Evolutionary conservation across 2,888 invertebrate species (phyloP).

Genomic region (Lochmaea capreae): DNA sequence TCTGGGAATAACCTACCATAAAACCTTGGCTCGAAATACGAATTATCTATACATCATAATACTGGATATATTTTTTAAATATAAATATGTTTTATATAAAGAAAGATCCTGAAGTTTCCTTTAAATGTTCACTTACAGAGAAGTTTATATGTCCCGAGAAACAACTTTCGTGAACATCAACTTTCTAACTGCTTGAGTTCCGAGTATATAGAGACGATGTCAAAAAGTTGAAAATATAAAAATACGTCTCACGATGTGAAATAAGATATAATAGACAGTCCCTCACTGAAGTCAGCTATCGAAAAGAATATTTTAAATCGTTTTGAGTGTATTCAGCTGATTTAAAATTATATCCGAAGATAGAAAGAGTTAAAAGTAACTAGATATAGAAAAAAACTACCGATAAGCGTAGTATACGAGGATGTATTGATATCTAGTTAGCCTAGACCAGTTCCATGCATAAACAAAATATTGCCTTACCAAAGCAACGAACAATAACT

Average conservation of each 20-base stretch:
- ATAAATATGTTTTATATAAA: neutral
- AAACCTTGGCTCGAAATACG: neutral
- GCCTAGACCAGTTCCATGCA: too few species aligned
- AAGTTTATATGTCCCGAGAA: constrained; percentile 6
- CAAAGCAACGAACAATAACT: too few species aligned
- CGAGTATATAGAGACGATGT: neutral
- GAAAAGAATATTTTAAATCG: neutral
- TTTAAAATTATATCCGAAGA: neutral
- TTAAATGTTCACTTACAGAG: neutral
- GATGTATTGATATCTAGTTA: too few species aligned
- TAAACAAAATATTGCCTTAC: too few species aligned
- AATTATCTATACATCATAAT: neutral
- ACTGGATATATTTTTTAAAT: neutral
- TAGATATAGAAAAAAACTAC: too few species aligned
- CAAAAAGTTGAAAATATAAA: neutral
- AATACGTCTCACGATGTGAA: neutral
- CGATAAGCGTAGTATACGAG: too few species aligned
- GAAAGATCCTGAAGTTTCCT: neutral
- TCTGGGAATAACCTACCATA: too few species aligned
- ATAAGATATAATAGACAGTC: neutral
- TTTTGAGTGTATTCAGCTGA: neutral
- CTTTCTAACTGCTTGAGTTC: neutral
- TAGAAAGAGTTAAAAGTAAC: too few species aligned
- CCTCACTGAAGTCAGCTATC: neutral
- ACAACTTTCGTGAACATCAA: constrained; percentile 1